Evolutionary conservation across 2,797 vertebrate genomes (phyloP).

Genomic region (Aythya fuligula): DNA sequence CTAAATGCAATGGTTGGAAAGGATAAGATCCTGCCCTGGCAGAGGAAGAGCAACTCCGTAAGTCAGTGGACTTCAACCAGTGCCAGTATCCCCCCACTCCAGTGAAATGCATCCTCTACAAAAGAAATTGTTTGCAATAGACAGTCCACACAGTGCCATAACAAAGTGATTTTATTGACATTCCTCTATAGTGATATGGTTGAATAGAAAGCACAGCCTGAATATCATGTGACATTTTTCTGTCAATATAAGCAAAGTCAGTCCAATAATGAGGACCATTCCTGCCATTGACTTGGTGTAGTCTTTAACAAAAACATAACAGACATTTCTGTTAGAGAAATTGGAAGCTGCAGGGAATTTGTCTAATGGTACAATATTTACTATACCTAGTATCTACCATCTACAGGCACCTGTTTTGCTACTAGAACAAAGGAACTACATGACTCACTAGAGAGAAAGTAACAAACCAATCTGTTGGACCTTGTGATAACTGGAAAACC

Average conservation of each 20-base stretch:
- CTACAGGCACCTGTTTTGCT: slow-evolving; percentile 74
- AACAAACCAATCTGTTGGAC: slow-evolving; percentile 73
- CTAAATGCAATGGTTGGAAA: background rate
- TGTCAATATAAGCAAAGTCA: slow-evolving; percentile 80
- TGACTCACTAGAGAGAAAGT: slow-evolving; percentile 74
- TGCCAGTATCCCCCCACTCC: background rate
- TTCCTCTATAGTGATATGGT: slow-evolving; percentile 86
- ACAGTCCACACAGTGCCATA: slow-evolving; percentile 76
- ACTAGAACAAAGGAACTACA: slow-evolving; percentile 75
- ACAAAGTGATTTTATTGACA: slow-evolving; percentile 94
- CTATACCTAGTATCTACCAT: slow-evolving; percentile 71
- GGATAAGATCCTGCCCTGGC: background rate
- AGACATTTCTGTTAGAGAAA: slow-evolving; percentile 73
- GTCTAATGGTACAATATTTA: slow-evolving; percentile 76
- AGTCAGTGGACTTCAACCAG: background rate
- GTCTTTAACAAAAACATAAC: slow-evolving; percentile 73
- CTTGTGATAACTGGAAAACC: slow-evolving; percentile 60
- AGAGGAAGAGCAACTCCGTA: background rate
- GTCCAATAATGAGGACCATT: slow-evolving; percentile 77
- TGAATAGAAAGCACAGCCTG: slow-evolving; percentile 86
- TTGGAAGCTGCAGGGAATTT: slow-evolving; percentile 77
- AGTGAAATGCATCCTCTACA: background rate
- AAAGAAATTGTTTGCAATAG: slow-evolving; percentile 46
- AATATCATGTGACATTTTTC: slow-evolving; percentile 84
- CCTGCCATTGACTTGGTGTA: slow-evolving; percentile 75